phyloP scores from a whole-genome alignment of 2,113 vertebrate species.

The Oncorhynchus clarkii region DNA sequence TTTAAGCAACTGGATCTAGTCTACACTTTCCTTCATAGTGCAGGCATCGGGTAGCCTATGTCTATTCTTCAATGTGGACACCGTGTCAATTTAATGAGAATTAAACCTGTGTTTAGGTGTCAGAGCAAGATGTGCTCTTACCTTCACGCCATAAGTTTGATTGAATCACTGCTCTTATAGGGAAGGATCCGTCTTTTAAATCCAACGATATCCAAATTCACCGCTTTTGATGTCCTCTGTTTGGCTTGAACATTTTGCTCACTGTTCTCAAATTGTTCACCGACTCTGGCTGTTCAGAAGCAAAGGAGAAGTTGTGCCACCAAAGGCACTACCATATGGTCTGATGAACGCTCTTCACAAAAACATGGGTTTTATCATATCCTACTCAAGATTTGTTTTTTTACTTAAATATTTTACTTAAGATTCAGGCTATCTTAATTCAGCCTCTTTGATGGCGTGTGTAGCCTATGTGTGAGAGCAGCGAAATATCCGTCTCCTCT shows the following conservation, averaged over 20 bases:
- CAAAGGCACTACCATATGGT: not conserved
- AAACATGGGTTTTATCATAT: conserved; percentile 7
- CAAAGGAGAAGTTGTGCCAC: not conserved
- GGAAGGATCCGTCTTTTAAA: conserved; percentile 51
- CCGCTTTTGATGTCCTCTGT: conserved; percentile 41
- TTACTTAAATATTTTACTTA: not conserved
- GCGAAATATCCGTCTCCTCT: conserved; percentile 24
- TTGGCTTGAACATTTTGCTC: conserved; percentile 45
- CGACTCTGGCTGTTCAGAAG: not conserved
- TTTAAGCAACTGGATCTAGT: too few relatives aligned
- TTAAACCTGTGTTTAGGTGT: not conserved
- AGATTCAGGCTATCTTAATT: conserved; percentile 3
- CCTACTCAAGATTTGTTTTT: not conserved
- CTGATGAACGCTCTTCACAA: not conserved
- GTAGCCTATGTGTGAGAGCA: conserved; percentile 11
- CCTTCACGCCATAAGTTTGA: conserved; percentile 78
- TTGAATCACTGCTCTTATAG: conserved; percentile 53
- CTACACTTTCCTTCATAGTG: too few relatives aligned
- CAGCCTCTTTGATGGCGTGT: not conserved
- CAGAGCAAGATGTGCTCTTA: conserved; percentile 42
- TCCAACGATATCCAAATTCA: conserved; percentile 60
- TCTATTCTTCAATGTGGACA: too few relatives aligned
- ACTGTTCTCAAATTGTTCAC: conserved; percentile 28
- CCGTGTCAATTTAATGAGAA: too few relatives aligned
- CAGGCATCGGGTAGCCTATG: too few relatives aligned